phyloP scores from a whole-genome alignment of 2,888 invertebrate genomes.

The Eristalinus sepulchralis region DNA sequence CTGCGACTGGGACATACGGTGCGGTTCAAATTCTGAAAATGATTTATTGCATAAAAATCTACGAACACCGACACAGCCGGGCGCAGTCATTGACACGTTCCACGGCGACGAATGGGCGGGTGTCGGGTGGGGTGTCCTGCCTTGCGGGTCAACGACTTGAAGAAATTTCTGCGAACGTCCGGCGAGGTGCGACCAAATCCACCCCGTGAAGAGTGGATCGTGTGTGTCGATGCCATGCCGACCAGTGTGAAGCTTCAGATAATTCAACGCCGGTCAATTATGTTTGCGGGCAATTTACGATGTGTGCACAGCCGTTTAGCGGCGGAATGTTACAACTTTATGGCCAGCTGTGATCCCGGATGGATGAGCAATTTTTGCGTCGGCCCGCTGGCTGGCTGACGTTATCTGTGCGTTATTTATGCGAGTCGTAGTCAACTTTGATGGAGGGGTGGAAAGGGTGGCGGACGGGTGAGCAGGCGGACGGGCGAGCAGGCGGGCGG shows the following conservation, averaged over 20 bases:
- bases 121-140: too few species aligned
- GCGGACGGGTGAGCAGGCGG: too few species aligned
- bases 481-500: not conserved
- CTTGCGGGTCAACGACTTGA: constrained; percentile 37
- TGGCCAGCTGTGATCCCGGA: constrained; percentile 6
- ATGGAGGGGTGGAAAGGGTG: not conserved
- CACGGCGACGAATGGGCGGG: not conserved
- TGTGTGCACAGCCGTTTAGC: constrained; percentile 21
- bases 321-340: constrained; percentile 6
- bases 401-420: constrained; percentile 43
- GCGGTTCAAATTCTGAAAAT: constrained; percentile 51
- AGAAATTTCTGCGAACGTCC: constrained; percentile 14
- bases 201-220: too few species aligned
- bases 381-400: constrained; percentile 7
- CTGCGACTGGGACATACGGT: constrained; percentile 44
- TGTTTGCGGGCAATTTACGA: constrained; percentile 57
- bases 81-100: not conserved
- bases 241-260: constrained; percentile 54
- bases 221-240: not conserved
- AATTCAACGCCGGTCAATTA: constrained; percentile 61
- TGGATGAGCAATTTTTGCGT: constrained; percentile 30
- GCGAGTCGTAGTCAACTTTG: not conserved
- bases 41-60: constrained; percentile 38
- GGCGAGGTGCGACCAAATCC: not conserved
- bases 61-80: not conserved